Evolutionary conservation across 2,888 invertebrate species (phyloP).

Genomic region (Cinara cedri): DNA sequence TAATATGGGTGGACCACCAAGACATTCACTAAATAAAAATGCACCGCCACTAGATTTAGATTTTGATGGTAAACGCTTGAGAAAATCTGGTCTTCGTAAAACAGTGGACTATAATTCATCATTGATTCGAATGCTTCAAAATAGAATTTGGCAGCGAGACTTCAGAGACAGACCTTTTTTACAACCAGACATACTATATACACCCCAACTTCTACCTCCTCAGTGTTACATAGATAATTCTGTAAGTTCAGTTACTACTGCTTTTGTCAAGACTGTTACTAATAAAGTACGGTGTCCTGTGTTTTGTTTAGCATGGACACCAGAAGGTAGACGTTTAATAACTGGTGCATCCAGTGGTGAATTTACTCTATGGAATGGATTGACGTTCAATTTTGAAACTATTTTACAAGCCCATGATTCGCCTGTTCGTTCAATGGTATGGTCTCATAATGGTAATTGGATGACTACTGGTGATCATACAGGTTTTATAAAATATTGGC

Average conservation of each 20-base stretch:
- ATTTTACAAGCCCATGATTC: constrained; percentile 99
- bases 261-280: constrained; percentile 98
- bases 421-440: constrained; percentile 98
- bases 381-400: constrained; percentile 99
- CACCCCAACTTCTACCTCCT: constrained; percentile 91
- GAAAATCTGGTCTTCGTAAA: constrained; percentile 96
- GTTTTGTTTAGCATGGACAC: constrained; percentile 99
- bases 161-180: constrained; percentile 84
- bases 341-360: constrained; percentile 99
- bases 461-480: constrained; percentile 99
- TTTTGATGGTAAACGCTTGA: constrained; percentile 92
- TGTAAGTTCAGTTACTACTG: constrained; percentile 91
- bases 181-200: constrained; percentile 95
- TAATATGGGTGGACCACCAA: constrained; percentile 42
- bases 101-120: constrained; percentile 98
- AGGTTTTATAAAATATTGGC: constrained; percentile 99
- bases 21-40: constrained; percentile 43
- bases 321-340: constrained; percentile 94
- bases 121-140: constrained; percentile 86
- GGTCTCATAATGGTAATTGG: constrained; percentile 99
- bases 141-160: constrained; percentile 94
- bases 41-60: constrained; percentile 65
- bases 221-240: constrained; percentile 93
- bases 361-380: constrained; percentile 99
- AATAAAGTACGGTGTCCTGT: constrained; percentile 99